Conservation (phyloP, 2,888 invertebrate genomes). For the Cyaniris semiargus region DNA sequence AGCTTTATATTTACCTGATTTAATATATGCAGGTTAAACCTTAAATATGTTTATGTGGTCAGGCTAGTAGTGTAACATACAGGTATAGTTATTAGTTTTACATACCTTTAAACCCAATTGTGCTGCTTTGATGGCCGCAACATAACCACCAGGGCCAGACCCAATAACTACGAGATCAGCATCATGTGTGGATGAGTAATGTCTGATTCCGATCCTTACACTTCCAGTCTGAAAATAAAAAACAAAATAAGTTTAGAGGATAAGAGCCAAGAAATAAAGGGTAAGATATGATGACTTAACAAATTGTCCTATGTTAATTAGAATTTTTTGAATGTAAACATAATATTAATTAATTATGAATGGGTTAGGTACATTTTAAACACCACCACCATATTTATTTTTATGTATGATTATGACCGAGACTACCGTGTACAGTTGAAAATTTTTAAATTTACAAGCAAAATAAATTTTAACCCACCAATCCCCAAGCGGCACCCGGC, state of each 20-base stretch:
- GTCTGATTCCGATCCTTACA: constrained; percentile 67
- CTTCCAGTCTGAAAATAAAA: constrained; percentile 56
- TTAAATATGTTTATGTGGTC: no score
- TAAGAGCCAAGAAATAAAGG: background rate
- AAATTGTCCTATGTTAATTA: background rate
- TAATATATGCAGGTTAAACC: no score
- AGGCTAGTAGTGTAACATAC: no score
- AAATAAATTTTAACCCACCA: no score
- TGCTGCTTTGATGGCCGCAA: constrained; percentile 99
- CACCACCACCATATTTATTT: background rate
- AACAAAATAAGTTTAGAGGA: background rate
- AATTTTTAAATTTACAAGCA: background rate
- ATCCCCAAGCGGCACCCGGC: no score
- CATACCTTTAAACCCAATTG: constrained; percentile 97
- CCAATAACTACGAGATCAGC: constrained; percentile 98
- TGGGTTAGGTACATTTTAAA: background rate
- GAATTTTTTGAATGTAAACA: background rate
- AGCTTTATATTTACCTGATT: no score
- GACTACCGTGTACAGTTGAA: background rate
- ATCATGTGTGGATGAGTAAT: constrained; percentile 87
- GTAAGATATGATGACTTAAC: background rate
- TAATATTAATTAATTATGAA: constrained; percentile 5
- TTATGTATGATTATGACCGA: background rate
- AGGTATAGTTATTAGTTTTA: background rate
- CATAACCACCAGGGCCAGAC: constrained; percentile 99